Evolutionary conservation across 1,140 invertebrate genomes (phyloP), one percentile per base, ranked within the genome.

Genomic region (Diuraphis noxia): DNA sequence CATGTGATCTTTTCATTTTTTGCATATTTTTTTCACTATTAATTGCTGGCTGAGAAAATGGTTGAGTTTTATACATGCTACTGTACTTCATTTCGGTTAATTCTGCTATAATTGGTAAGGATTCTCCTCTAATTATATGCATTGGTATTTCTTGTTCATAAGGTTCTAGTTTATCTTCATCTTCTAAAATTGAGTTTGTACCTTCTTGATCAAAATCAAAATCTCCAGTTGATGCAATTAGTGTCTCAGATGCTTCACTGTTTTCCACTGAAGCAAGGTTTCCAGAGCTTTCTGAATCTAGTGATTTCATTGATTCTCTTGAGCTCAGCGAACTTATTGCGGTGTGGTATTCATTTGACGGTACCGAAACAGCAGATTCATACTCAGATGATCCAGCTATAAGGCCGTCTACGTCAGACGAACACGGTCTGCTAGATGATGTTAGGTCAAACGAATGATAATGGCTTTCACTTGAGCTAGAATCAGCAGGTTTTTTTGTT

Each of bases 381-480:
- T 98, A 98, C 93, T 98, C 98, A 8, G 97, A 98, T 8, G 96
- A 95, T 92, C 96, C 94, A 79, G 94, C 92, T 89, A 96, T 93
- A 93, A 96, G 93, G 13, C 96, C 96, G 93, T 98, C 97, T n/a
- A 98, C 94, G 94, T 98, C 97, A 0, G 97, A 98, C 5, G 97
- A 98, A 91, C 96, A 95, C 2, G 97, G 97, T 93, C 98, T 95
- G 94, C 97, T 97, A 46, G 95, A 94, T 34, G 94, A 95, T 21
- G 96, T 96, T 93, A 96, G 96, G 93, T 98, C 97, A 94, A 97
- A 97, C 90, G 97, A 98, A 92, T 97, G 97, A 93, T 98, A 98
- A 93, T 97, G 96, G 93, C 97, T 98, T 93, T 97, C 97, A 84
- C 97, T 95, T n/a, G 97, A 98, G 94, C 97, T 98, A 0, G 97